These are phyloP conservation scores for Puntigrus tetrazona DNA, from an alignment of 2,113 vertebrate species.

Conservation along the genomic window DNA sequence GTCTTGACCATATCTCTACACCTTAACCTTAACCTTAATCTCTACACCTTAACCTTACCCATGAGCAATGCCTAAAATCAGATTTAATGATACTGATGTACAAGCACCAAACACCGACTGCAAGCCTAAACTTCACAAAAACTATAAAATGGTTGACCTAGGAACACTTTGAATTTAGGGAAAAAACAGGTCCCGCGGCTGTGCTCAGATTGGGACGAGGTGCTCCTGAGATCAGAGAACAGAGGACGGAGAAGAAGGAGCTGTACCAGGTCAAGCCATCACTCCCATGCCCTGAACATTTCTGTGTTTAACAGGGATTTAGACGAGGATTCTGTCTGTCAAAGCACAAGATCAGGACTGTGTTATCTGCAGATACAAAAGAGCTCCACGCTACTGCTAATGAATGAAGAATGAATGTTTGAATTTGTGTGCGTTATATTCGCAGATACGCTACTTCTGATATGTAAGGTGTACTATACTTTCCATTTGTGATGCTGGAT, in stretches of 20 bases:
- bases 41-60: too few species aligned
- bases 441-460: too few species aligned
- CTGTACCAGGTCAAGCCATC: slow-evolving; percentile 85
- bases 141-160: too few species aligned
- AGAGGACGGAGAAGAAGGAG: slow-evolving; percentile 80
- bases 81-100: too few species aligned
- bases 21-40: too few species aligned
- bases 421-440: not conserved
- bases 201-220: not conserved
- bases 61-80: too few species aligned
- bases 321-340: not conserved
- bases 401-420: not conserved
- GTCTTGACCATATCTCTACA: too few species aligned
- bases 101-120: too few species aligned
- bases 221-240: slow-evolving; percentile 63
- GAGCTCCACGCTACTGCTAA: not conserved
- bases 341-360: not conserved
- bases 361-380: not conserved
- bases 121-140: too few species aligned
- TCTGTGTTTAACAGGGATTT: slow-evolving; percentile 9
- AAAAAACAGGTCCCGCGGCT: too few species aligned
- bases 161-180: too few species aligned
- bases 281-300: slow-evolving; percentile 76
- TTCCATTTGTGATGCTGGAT: not conserved
- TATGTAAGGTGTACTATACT: too few species aligned